Evolutionary conservation across 2,888 invertebrate species (phyloP).

Genomic region (Drosophila glabriapex): DNA sequence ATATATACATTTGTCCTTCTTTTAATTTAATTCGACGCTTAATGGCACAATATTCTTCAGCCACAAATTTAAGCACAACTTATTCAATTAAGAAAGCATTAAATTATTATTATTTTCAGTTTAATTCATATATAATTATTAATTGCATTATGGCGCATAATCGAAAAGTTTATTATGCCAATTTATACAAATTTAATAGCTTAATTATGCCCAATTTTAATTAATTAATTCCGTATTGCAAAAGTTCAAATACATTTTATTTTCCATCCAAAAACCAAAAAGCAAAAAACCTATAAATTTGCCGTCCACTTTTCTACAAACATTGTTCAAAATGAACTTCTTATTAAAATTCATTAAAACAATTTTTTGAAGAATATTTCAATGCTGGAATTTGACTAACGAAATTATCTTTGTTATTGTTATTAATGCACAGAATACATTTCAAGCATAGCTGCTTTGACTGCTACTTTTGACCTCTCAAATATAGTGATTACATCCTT

Average conservation of each 20-base stretch:
- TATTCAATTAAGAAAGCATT: background rate
- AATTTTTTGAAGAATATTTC: constrained; percentile 11
- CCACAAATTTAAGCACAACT: background rate
- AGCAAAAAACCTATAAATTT: background rate
- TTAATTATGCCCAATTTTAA: background rate
- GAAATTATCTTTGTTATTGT: background rate
- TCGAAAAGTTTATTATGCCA: background rate
- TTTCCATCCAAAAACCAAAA: background rate
- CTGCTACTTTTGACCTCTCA: constrained; percentile 8
- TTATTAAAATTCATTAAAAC: constrained; percentile 2
- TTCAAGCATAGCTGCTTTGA: background rate
- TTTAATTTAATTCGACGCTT: background rate
- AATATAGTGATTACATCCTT: constrained; percentile 19
- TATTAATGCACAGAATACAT: constrained; percentile 7
- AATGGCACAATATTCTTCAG: background rate
- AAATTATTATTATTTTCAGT: background rate
- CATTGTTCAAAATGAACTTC: background rate
- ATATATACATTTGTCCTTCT: background rate
- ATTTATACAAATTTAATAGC: background rate
- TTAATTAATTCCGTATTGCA: background rate
- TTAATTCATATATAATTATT: background rate
- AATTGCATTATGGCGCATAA: background rate
- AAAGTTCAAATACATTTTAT: background rate
- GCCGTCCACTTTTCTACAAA: background rate
- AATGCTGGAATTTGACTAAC: constrained; percentile 20